Evolutionary conservation across 2,113 vertebrate species (phyloP).

Genomic region (Calyptommatus sinebrachiatus): DNA sequence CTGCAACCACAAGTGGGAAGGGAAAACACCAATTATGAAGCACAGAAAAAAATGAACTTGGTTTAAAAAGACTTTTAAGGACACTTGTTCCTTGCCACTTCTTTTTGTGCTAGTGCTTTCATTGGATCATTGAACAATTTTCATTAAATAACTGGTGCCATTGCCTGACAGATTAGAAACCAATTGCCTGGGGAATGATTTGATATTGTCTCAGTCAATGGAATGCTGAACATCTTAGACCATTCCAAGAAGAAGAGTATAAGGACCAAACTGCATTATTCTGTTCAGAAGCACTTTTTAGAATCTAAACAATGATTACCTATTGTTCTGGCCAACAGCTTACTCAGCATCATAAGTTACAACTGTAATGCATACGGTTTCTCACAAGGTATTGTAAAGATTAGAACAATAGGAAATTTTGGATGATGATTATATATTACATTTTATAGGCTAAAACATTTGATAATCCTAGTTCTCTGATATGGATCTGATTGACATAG

Average conservation of each 20-base stretch:
- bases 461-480: too few species aligned
- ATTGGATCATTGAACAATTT: not conserved
- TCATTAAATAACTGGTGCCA: conserved; percentile 10
- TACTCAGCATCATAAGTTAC: not conserved
- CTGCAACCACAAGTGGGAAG: not conserved
- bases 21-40: not conserved
- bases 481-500: too few species aligned
- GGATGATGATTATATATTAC: too few species aligned
- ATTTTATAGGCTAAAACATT: too few species aligned
- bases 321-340: not conserved
- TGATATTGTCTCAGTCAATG: not conserved
- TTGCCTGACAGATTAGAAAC: conserved; percentile 15
- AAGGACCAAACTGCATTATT: too few species aligned
- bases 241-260: not conserved
- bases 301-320: not conserved
- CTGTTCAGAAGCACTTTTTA: not conserved
- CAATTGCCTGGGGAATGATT: not conserved
- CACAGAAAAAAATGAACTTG: not conserved
- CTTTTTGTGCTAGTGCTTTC: not conserved
- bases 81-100: not conserved
- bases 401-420: too few species aligned
- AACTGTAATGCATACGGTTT: too few species aligned
- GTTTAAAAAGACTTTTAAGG: not conserved
- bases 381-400: too few species aligned
- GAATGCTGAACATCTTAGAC: not conserved